These are phyloP conservation scores for Homarus gammarus DNA, from an alignment of 2,888 invertebrate species.

Conservation along the genomic window DNA sequence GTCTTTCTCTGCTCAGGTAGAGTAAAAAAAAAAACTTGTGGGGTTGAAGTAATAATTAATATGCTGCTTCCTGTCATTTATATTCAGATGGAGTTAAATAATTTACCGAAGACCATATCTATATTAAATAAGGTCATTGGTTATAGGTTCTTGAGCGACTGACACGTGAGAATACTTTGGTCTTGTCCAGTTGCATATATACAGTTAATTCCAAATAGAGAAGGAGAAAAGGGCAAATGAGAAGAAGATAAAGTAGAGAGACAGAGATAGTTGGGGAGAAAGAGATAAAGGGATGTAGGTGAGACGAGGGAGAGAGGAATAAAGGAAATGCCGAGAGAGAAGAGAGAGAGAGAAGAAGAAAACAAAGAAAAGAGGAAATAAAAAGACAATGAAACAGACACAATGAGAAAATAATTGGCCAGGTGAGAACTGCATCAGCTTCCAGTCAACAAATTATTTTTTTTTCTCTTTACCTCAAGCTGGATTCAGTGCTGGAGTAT, in stretches of 20 bases:
- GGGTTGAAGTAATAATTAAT: no score
- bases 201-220: background rate
- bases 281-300: background rate
- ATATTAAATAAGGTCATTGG: no score
- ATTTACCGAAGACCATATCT: no score
- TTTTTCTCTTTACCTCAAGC: background rate
- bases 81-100: no score
- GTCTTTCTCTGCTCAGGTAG: no score
- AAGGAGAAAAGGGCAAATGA: slow-evolving; percentile 3
- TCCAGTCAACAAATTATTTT: background rate
- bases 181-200: no score
- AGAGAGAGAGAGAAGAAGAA: background rate
- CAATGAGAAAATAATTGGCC: background rate
- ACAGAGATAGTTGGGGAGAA: background rate
- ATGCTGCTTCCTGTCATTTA: no score
- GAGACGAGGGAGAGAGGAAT: no score
- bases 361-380: background rate
- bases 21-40: no score
- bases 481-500: background rate
- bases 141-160: no score
- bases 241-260: background rate
- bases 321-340: no score
- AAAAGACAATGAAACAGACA: background rate
- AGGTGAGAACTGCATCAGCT: background rate
- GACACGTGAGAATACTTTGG: no score